Evolutionary conservation across 2,113 vertebrate species (phyloP), one percentile per base, ranked within the genome.

Genomic region (Peromyscus maniculatus): DNA sequence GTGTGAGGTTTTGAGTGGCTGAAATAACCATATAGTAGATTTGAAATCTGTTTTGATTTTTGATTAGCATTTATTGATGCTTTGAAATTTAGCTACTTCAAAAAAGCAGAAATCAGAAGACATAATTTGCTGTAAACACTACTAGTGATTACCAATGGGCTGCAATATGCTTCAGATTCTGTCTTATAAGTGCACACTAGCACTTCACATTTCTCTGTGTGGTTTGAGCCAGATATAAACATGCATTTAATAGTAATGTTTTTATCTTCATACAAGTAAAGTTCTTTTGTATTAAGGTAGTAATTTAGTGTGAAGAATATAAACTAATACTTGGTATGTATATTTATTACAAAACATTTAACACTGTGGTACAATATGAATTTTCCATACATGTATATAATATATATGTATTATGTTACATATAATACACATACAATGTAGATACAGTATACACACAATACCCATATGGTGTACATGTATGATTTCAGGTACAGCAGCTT

Each of bases 281-380:
- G 26, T 95, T 87, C n/a, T 95, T 91, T 89, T 94, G 33, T 43
- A 77, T 94, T 96, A 57, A 69, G 69, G 75, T 59, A 72, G 43
- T 90, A 90, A 77, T 79, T 93, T 83, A 74, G 52, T 49, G 28
- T 93, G 19, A 89, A 91, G 91, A 91, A 69, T 64, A 33, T 24
- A 89, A 26, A 95, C 6, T 84, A 91, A 28, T 75, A 49, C 67
- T 15, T 62, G n/a, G 1, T 64, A 11, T 89, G 8, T 82, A 62
- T 52, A 46, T 17, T 12, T 55, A n/a, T 78, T 46, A 5, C 67
- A 69, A 83, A 55, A 79, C 39, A 24, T 24, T 64, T 19, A 24
- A 71, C 24, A n/a, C 52, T 59, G 59, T 24, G 24, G 62, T 26
- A 24, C 39, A 62, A 28, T 74, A 43, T 64, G 17, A 69, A 87